phyloP scores from a whole-genome alignment of 1,140 invertebrate species.

The Drosophila kohkoa region DNA sequence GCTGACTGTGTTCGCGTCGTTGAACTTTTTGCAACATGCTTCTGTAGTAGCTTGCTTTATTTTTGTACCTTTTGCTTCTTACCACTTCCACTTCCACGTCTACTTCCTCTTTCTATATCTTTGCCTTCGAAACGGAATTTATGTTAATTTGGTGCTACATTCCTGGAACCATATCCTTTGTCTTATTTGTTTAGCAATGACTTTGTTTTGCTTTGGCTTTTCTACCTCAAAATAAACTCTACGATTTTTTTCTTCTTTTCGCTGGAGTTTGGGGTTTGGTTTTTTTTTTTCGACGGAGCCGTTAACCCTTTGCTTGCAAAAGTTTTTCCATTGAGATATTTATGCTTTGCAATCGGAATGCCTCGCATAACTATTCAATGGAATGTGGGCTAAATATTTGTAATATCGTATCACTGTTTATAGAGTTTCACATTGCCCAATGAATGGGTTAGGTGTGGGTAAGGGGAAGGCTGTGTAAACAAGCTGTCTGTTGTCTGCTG shows the following conservation, averaged over 20 bases:
- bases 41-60: slow-evolving; percentile 16
- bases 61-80: slow-evolving; percentile 27
- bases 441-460: not conserved
- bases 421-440: not conserved
- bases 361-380: slow-evolving; percentile 28
- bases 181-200: slow-evolving; percentile 48
- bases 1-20: slow-evolving; percentile 51
- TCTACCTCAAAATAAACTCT: slow-evolving; percentile 15
- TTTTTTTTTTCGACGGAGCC: not conserved
- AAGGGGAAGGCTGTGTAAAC: not conserved
- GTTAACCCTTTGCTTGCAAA: slow-evolving; percentile 1
- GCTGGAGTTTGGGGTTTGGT: not conserved
- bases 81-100: not conserved
- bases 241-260: slow-evolving; percentile 8
- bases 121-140: slow-evolving; percentile 62
- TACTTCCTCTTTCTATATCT: slow-evolving; percentile 9
- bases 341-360: slow-evolving; percentile 24
- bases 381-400: slow-evolving; percentile 25
- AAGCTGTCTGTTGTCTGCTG: not conserved
- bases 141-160: slow-evolving; percentile 77
- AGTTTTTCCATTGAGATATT: slow-evolving; percentile 42
- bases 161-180: slow-evolving; percentile 41
- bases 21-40: slow-evolving; percentile 76
- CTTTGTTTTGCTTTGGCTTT: slow-evolving; percentile 56
- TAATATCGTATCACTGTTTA: slow-evolving; percentile 12